Evolutionary conservation across 2,797 vertebrate genomes (phyloP).

Genomic region (Phalanger gymnotis): DNA sequence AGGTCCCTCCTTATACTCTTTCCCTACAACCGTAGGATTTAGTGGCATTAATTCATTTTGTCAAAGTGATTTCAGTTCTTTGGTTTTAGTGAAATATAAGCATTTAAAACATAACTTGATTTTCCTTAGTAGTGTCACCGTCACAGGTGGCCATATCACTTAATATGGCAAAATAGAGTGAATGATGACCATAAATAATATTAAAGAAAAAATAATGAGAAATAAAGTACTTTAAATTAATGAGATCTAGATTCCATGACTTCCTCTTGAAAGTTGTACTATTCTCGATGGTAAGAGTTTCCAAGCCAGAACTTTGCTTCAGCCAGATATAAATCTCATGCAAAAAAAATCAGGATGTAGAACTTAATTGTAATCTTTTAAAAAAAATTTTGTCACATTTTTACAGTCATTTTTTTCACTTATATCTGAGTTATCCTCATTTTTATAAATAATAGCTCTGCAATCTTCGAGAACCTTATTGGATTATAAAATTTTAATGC

Average conservation of each 20-base stretch:
- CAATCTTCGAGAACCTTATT: background rate
- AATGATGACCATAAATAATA: background rate
- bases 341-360: background rate
- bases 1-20: background rate
- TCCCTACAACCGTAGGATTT: background rate
- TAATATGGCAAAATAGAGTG: background rate
- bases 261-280: background rate
- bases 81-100: conserved; percentile 14
- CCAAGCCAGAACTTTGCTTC: background rate
- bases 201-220: background rate
- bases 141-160: background rate
- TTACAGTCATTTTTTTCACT: background rate
- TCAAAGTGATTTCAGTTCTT: conserved; percentile 23
- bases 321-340: background rate
- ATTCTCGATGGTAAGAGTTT: background rate
- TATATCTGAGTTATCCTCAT: background rate
- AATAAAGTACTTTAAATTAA: background rate
- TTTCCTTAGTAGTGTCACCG: background rate
- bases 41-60: conserved; percentile 2
- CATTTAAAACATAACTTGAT: background rate
- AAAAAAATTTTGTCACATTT: background rate
- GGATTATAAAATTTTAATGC: conserved; percentile 32
- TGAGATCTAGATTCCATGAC: background rate
- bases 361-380: background rate
- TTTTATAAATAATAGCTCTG: background rate